Base-by-base conservation (phyloP, 1,140 invertebrate species). In the Anastrepha obliqua region DNA sequence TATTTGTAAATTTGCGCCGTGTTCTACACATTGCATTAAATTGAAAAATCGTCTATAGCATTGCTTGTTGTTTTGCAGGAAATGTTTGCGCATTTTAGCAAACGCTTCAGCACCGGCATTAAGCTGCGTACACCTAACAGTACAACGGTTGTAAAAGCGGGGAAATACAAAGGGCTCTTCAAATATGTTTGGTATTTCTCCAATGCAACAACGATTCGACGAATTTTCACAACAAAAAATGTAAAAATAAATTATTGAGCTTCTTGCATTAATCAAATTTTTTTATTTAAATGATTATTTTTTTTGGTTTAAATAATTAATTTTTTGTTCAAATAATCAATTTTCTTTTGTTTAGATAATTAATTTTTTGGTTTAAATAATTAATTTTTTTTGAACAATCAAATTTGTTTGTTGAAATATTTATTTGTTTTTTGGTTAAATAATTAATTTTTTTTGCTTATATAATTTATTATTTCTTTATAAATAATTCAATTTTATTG, bases 181-280 rank as follows among this genome's bases (percentile, higher is more conserved):
- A 91, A 91, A 60, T 93, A 91, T 78, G 87, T 88, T 7, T 93
- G 92, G 92, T 90, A 91, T 47, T 93, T 93, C 20, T 88, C 87
- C 3, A 88, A 88, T 6, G 85, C 89, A 7, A 89, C 91, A 51
- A 90, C 88, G 0, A 89, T 92, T 0, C 90, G 88, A 64, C 89
- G 91, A 44, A 93, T 93, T 78, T 93, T 93, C 51, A 89, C 59
- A 47, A 91, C 88, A 20, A 74, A 90, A 44, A 92, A 93, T 89
- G 92, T 92, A 65, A 51, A 89, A 88, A 17, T 9, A 44, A 5
- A 3, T 58, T 51, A 55, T 9, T 87, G 13, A 47, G 15, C 44
- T 17, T 20, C 7, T 78, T 78, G 8, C 15, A 85, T 51, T 20
- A 85, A 29, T 29, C 29, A 81, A 9, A 15, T 81, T 51, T 11